These are phyloP conservation scores for Mus minutoides DNA, from an alignment of 2,797 vertebrate genomes.

Conservation along the genomic window DNA sequence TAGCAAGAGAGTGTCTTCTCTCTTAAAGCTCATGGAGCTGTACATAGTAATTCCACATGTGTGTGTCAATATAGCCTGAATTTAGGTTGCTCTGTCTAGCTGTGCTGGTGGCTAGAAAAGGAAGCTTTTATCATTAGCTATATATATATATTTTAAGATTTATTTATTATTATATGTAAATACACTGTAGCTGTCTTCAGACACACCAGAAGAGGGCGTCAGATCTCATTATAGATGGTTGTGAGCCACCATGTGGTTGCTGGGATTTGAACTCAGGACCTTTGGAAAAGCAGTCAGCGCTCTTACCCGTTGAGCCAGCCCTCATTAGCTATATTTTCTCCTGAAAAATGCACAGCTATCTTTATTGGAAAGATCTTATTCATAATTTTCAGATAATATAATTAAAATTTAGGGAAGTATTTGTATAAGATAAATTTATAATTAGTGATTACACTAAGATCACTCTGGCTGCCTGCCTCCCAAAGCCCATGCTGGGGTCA, in stretches of 20 bases:
- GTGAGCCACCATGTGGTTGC: too few species aligned
- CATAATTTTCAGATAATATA: slow-evolving; percentile 39
- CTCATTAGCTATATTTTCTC: not conserved
- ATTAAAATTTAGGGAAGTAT: slow-evolving; percentile 37
- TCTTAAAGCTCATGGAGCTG: not conserved
- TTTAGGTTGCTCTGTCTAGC: not conserved
- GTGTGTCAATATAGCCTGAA: not conserved
- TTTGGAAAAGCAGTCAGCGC: too few species aligned
- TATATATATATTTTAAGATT: too few species aligned
- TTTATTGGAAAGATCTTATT: slow-evolving; percentile 25
- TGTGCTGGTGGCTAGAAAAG: not conserved
- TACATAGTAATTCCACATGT: slow-evolving; percentile 11
- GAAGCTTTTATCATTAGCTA: slow-evolving; percentile 11
- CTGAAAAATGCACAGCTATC: not conserved
- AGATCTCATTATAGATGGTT: too few species aligned
- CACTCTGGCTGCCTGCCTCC: not conserved
- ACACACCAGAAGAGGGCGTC: too few species aligned
- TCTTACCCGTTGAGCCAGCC: too few species aligned
- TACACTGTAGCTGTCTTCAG: too few species aligned
- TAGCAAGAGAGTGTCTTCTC: slow-evolving; percentile 9
- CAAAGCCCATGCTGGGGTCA: not conserved
- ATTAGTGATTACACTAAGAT: not conserved
- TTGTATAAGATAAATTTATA: not conserved
- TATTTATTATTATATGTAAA: too few species aligned
- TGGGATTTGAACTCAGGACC: too few species aligned